phyloP scores from a whole-genome alignment of 1,140 invertebrate species.

The Halesus radiatus region DNA sequence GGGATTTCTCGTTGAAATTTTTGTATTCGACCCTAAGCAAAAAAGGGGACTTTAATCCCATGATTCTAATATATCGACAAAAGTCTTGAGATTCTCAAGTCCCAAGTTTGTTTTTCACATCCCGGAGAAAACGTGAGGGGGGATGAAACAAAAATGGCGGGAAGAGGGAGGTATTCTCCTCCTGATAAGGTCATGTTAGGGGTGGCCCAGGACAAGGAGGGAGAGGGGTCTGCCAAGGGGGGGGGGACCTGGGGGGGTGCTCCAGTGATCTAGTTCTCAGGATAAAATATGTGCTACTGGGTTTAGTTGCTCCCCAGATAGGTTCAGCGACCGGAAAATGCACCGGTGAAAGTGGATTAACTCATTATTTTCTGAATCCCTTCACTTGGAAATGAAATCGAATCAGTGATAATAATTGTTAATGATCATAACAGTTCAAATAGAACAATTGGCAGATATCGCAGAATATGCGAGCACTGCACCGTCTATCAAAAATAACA shows the following conservation, averaged over 20 bases:
- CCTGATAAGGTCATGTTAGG: conserved; percentile 24
- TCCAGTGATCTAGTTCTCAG: conserved; percentile 36
- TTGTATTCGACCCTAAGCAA: no score
- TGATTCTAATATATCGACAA: no score
- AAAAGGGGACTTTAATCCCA: no score
- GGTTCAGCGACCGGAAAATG: neutral
- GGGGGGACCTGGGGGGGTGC: neutral
- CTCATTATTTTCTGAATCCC: no score
- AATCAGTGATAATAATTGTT: no score
- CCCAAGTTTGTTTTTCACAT: conserved; percentile 15
- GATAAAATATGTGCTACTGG: conserved; percentile 43
- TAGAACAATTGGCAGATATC: no score
- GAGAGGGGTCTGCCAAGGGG: neutral
- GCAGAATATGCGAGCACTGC: no score
- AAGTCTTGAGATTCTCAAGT: no score
- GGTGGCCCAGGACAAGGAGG: conserved; percentile 5
- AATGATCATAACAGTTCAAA: no score
- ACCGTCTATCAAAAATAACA: no score
- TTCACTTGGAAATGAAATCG: no score
- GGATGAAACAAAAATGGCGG: conserved; percentile 23
- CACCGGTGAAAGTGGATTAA: neutral
- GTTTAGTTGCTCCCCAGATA: conserved; percentile 11
- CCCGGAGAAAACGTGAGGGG: conserved; percentile 2
- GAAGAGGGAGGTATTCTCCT: conserved; percentile 1
- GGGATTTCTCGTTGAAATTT: no score